Conservation (phyloP, 2,797 vertebrate species). For the Oreortyx pictus region DNA sequence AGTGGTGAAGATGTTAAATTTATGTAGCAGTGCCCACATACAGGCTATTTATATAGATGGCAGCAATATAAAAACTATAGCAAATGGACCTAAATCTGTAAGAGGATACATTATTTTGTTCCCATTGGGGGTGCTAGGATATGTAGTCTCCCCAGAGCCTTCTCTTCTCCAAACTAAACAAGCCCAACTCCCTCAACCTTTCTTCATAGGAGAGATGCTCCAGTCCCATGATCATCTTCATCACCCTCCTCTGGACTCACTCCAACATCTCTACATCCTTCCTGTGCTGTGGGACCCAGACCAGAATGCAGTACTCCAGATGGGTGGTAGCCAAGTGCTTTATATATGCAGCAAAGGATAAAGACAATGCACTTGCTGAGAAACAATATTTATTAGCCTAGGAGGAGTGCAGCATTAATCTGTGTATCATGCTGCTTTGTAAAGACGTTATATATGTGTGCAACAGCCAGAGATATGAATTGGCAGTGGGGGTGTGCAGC, state of each 20-base stretch:
- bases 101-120: not conserved
- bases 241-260: too few species aligned
- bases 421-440: not conserved
- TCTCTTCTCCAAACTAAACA: too few species aligned
- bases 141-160: not conserved
- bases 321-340: not conserved
- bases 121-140: not conserved
- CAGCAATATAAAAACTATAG: not conserved
- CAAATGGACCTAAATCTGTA: not conserved
- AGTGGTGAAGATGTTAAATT: not conserved
- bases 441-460: not conserved
- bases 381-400: not conserved
- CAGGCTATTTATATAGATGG: not conserved
- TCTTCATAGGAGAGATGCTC: too few species aligned
- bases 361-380: not conserved
- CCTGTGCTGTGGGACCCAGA: too few species aligned
- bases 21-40: not conserved
- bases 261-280: too few species aligned
- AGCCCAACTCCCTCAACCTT: too few species aligned
- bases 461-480: not conserved
- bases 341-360: not conserved
- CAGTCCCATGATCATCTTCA: too few species aligned
- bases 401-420: not conserved
- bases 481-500: not conserved
- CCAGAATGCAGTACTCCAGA: too few species aligned